phyloP scores from a whole-genome alignment of 1,140 invertebrate species.

The Agrypnia vestita region DNA sequence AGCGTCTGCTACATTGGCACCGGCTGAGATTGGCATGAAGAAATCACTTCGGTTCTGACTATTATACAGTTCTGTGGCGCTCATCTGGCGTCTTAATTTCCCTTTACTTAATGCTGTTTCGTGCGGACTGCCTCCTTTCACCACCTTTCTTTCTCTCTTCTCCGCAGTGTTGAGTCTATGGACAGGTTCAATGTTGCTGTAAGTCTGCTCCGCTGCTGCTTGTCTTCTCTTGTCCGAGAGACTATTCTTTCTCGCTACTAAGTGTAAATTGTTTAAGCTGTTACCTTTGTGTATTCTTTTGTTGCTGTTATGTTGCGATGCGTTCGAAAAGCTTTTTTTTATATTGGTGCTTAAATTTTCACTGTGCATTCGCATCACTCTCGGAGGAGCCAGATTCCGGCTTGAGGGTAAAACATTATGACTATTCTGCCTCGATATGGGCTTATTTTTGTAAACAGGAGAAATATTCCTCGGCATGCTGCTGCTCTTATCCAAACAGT shows the following conservation, averaged over 20 bases:
- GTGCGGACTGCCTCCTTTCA: slow-evolving; percentile 37
- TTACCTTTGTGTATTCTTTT: slow-evolving; percentile 53
- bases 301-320: slow-evolving; percentile 49
- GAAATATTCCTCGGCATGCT: slow-evolving; percentile 69
- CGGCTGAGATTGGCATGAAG: slow-evolving; percentile 57
- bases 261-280: slow-evolving; percentile 57
- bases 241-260: slow-evolving; percentile 50
- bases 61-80: slow-evolving; percentile 56
- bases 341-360: slow-evolving; percentile 44
- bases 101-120: slow-evolving; percentile 10
- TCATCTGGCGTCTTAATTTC: slow-evolving; percentile 57
- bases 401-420: slow-evolving; percentile 27
- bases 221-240: slow-evolving; percentile 53
- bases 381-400: slow-evolving; percentile 34
- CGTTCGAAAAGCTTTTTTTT: slow-evolving; percentile 58
- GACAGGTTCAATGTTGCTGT: slow-evolving; percentile 50
- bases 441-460: slow-evolving; percentile 54
- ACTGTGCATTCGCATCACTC: slow-evolving; percentile 40
- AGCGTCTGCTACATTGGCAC: slow-evolving; percentile 53
- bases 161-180: slow-evolving; percentile 33
- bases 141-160: slow-evolving; percentile 42
- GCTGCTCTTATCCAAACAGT: slow-evolving; percentile 65
- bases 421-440: slow-evolving; percentile 50
- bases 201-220: slow-evolving; percentile 45
- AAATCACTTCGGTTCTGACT: slow-evolving; percentile 38